phyloP scores from a whole-genome alignment of 2,797 vertebrate species.

The Spheniscus humboldti region DNA sequence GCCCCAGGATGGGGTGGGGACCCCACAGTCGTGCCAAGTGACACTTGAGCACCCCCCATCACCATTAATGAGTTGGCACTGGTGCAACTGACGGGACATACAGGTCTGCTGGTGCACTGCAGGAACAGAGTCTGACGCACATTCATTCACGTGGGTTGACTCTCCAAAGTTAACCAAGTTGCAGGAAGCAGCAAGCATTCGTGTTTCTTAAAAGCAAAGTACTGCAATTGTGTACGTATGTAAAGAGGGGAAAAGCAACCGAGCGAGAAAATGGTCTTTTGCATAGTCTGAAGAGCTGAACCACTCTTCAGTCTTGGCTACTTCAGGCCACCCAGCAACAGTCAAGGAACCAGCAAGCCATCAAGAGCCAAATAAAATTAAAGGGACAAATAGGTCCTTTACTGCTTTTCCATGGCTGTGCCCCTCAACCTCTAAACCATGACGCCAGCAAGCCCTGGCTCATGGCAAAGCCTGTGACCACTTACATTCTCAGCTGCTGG shows the following conservation, averaged over 20 bases:
- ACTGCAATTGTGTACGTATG: background rate
- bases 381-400: background rate
- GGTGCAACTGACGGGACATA: background rate
- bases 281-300: background rate
- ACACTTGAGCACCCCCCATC: background rate
- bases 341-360: background rate
- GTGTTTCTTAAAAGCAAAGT: background rate
- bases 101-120: background rate
- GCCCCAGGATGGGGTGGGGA: background rate
- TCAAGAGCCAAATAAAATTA: background rate
- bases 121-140: rapidly evolving
- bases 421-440: background rate
- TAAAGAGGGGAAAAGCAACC: background rate
- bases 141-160: rapidly evolving
- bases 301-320: background rate
- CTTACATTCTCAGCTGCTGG: background rate
- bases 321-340: background rate
- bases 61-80: background rate
- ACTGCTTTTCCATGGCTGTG: background rate
- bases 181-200: background rate
- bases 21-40: background rate
- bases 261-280: background rate
- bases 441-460: background rate
- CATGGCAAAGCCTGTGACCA: rapidly evolving
- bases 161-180: background rate